Percentiles rank a stretch among this genome's conserved stretches.
These are phyloP conservation scores for Mesitornis unicolor DNA, from an alignment of 2,113 vertebrate genomes.

Conservation along the genomic window DNA sequence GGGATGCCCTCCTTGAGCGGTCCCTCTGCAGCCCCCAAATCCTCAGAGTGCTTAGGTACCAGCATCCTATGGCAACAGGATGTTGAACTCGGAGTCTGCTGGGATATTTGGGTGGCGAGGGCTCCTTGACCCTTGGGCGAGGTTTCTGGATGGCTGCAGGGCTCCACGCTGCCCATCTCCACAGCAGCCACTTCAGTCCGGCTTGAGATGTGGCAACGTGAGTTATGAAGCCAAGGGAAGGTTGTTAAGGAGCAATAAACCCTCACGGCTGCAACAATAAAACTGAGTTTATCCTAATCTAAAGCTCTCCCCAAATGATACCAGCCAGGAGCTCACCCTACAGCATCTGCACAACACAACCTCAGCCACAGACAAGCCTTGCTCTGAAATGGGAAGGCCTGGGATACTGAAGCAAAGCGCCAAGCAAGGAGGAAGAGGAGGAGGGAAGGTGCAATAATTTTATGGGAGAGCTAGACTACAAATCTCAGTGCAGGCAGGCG, in stretches of 20 bases:
- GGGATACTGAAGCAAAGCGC: neutral
- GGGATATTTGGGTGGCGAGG: neutral
- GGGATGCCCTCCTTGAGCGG: neutral
- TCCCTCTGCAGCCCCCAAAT: neutral
- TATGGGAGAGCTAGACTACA: neutral
- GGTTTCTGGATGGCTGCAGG: neutral
- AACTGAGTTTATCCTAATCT: fast-evolving
- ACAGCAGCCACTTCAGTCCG: fast-evolving
- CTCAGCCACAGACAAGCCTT: neutral
- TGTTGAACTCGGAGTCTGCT: neutral
- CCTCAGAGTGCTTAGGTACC: fast-evolving
- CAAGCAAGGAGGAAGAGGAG: neutral
- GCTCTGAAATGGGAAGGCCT: neutral
- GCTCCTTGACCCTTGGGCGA: neutral
- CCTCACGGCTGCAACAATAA: neutral
- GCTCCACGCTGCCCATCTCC: neutral
- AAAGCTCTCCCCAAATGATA: neutral
- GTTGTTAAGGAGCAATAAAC: neutral
- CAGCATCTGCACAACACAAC: neutral
- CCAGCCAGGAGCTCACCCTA: neutral
- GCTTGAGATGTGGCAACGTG: neutral
- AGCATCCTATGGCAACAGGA: neutral
- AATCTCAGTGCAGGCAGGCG: neutral
- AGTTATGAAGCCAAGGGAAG: neutral
- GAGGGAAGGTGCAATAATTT: neutral